phyloP scores from a whole-genome alignment of 2,797 vertebrate species.

The Syndactyla subalaris region DNA sequence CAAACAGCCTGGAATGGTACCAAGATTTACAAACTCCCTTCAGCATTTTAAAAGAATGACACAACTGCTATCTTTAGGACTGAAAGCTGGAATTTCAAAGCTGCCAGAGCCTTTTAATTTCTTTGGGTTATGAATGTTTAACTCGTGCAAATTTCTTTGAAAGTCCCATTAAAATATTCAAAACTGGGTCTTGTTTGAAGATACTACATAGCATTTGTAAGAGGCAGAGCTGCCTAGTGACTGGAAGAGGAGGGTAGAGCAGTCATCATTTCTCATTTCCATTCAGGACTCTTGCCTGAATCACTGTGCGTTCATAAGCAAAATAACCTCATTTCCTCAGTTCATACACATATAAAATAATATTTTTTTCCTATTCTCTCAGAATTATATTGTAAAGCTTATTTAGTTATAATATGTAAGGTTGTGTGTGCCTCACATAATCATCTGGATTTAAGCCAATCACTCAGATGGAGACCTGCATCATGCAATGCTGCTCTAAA shows the following conservation, averaged over 20 bases:
- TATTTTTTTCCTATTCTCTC: neutral
- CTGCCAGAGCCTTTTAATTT: neutral
- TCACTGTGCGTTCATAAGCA: neutral
- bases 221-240: neutral
- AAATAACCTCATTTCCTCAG: neutral
- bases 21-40: neutral
- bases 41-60: neutral
- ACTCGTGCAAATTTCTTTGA: neutral
- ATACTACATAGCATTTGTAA: neutral
- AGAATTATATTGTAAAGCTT: neutral
- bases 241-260: neutral
- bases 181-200: slow-evolving; percentile 2
- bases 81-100: slow-evolving; percentile 9
- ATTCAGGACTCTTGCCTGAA: neutral
- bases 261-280: neutral
- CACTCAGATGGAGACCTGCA: neutral
- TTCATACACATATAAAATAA: neutral
- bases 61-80: neutral
- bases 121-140: slow-evolving; percentile 13
- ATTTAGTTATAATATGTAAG: neutral
- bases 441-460: neutral
- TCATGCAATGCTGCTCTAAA: neutral
- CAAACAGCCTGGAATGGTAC: neutral
- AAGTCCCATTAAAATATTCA: slow-evolving; percentile 24
- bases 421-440: neutral